phyloP scores from a whole-genome alignment of 1,140 invertebrate genomes.

The Pristionchus pacificus region DNA sequence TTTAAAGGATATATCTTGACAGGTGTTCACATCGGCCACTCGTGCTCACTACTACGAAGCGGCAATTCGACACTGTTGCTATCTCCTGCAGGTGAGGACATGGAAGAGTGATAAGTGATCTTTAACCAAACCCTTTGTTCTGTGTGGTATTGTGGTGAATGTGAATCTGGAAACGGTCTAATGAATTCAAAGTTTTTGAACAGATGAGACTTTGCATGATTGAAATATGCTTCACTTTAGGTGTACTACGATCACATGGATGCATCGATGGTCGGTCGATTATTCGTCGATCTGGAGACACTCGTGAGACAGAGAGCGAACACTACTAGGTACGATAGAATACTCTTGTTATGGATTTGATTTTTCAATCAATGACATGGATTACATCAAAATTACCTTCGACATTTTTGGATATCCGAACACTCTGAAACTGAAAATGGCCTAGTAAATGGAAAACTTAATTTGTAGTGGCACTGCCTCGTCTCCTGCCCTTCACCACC shows the following conservation, averaged over 20 bases:
- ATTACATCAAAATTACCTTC: too few species aligned
- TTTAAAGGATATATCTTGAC: background rate
- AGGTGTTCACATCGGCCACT: slow-evolving; percentile 49
- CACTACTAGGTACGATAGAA: background rate
- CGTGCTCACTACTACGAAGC: slow-evolving; percentile 46
- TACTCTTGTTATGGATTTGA: background rate
- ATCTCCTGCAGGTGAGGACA: slow-evolving; percentile 45
- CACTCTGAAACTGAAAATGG: too few species aligned
- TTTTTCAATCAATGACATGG: background rate
- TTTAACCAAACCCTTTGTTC: too few species aligned
- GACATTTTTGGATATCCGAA: too few species aligned
- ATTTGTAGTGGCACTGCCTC: too few species aligned
- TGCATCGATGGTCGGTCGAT: slow-evolving; percentile 25
- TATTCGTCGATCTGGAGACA: slow-evolving; percentile 49
- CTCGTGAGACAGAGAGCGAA: slow-evolving; percentile 28
- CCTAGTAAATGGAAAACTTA: too few species aligned
- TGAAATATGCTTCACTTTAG: slow-evolving; percentile 40
- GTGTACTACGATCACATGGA: slow-evolving; percentile 51
- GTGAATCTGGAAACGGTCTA: too few species aligned
- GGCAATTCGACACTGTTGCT: slow-evolving; percentile 55
- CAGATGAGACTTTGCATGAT: too few species aligned
- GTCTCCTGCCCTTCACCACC: slow-evolving; percentile 31
- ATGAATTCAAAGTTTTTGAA: too few species aligned
- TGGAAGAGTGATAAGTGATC: background rate
- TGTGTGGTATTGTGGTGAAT: too few species aligned